phyloP scores from a whole-genome alignment of 1,140 invertebrate species.

The Penaeus chinensis region DNA sequence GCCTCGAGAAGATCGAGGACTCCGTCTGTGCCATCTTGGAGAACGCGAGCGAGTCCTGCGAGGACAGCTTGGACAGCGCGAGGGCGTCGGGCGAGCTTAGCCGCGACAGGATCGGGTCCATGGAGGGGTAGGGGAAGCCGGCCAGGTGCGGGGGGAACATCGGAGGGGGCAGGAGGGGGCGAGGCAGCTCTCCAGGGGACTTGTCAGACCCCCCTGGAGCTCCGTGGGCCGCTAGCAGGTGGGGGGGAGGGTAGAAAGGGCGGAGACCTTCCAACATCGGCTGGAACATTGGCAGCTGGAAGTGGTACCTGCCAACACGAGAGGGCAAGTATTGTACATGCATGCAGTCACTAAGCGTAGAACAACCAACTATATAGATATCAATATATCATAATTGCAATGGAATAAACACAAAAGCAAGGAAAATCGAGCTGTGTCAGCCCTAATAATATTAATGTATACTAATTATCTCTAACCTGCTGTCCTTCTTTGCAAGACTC shows the following conservation, averaged over 20 bases:
- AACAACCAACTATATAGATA: too few relatives aligned
- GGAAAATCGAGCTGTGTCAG: too few relatives aligned
- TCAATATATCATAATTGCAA: too few relatives aligned
- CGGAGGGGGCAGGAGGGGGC: conserved; percentile 40
- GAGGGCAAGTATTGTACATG: neutral
- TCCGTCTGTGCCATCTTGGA: conserved; percentile 46
- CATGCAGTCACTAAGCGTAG: too few relatives aligned
- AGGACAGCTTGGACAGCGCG: conserved; percentile 34
- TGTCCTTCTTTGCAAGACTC: conserved; percentile 86
- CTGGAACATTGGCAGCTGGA: conserved; percentile 56
- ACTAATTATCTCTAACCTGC: conserved; percentile 10
- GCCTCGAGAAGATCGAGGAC: conserved; percentile 38
- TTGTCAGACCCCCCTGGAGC: conserved; percentile 21
- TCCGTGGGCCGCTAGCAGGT: conserved; percentile 32
- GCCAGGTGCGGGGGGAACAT: conserved; percentile 38
- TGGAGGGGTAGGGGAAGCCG: conserved; percentile 29
- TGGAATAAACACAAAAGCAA: too few relatives aligned
- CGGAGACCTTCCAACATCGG: conserved; percentile 51
- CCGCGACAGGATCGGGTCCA: conserved; percentile 45
- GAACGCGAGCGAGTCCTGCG: conserved; percentile 30
- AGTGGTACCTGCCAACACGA: conserved; percentile 35
- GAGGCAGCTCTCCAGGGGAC: conserved; percentile 35
- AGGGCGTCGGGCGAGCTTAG: conserved; percentile 39
- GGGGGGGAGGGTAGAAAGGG: conserved; percentile 41
- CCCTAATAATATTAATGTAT: too few relatives aligned